Evolutionary conservation across 1,140 invertebrate species (phyloP).

Genomic region (Cotesia chilonis): DNA sequence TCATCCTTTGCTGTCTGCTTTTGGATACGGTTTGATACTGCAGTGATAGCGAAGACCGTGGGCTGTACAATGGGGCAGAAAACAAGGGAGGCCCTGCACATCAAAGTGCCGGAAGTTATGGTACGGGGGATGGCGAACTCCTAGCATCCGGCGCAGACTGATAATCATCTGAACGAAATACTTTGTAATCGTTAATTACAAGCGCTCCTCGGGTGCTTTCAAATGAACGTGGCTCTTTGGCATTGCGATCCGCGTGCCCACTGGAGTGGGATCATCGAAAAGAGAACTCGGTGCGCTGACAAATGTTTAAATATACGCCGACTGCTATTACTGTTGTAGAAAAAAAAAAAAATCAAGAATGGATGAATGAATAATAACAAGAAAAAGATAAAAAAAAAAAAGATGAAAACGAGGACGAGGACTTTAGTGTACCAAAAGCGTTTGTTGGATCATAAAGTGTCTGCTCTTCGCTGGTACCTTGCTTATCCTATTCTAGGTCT

Average conservation of each 20-base stretch:
- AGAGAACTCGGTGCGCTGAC: neutral
- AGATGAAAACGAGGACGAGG: no score
- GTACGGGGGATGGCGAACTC: constrained; percentile 58
- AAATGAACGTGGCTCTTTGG: constrained; percentile 15
- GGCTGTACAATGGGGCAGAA: constrained; percentile 45
- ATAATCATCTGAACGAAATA: constrained; percentile 66
- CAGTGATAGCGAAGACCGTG: constrained; percentile 12
- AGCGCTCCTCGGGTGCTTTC: constrained; percentile 44
- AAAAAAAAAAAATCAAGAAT: no score
- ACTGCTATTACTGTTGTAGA: no score
- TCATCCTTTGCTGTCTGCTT: neutral
- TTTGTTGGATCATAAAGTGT: no score
- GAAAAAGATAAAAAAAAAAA: no score
- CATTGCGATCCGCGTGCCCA: constrained; percentile 1
- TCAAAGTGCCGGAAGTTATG: constrained; percentile 59
- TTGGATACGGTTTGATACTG: constrained; percentile 19
- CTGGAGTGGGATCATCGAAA: constrained; percentile 12
- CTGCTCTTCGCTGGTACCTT: no score
- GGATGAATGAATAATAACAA: no score
- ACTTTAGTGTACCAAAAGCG: no score
- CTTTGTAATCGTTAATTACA: constrained; percentile 65
- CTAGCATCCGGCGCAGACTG: constrained; percentile 62
- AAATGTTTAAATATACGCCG: no score
- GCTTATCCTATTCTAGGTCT: no score
- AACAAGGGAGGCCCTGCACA: constrained; percentile 44